Percentiles rank a stretch among this genome's conserved stretches.
phyloP scores from a whole-genome alignment of 2,888 invertebrate genomes.

The Plebejus melissa region DNA sequence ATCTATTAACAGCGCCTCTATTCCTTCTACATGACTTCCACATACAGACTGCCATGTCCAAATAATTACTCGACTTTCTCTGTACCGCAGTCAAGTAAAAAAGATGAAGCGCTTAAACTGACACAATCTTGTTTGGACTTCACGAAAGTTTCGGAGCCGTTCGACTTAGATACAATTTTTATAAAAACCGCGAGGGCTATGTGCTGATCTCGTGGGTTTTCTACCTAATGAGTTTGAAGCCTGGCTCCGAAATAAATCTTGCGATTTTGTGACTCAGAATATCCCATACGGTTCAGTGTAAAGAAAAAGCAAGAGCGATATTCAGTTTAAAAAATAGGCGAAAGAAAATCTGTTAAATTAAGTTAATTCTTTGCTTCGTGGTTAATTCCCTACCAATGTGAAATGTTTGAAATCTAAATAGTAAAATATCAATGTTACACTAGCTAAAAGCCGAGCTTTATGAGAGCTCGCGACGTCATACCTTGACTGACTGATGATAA shows the following conservation, averaged over 20 bases:
- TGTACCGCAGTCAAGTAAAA: neutral
- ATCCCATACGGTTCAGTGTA: constrained; percentile 34
- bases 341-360: too few relatives aligned
- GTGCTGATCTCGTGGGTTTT: constrained; percentile 53
- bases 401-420: too few relatives aligned
- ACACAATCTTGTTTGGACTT: constrained; percentile 15
- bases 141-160: constrained; percentile 20
- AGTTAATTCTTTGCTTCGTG: too few relatives aligned
- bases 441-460: too few relatives aligned
- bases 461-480: too few relatives aligned
- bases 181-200: constrained; percentile 39
- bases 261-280: constrained; percentile 55
- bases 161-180: constrained; percentile 30
- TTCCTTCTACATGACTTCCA: too few relatives aligned
- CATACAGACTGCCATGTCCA: too few relatives aligned
- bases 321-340: neutral
- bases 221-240: constrained; percentile 63
- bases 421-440: too few relatives aligned
- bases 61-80: too few relatives aligned
- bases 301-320: constrained; percentile 16
- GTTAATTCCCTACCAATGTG: too few relatives aligned
- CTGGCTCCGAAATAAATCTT: constrained; percentile 58
- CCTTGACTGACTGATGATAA: too few relatives aligned
- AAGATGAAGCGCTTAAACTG: neutral
- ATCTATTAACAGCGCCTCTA: too few relatives aligned